Percentiles rank a stretch among this genome's conserved stretches.
Conservation (phyloP, 2,888 invertebrate genomes). For the Lissocephala sabroskyi region DNA sequence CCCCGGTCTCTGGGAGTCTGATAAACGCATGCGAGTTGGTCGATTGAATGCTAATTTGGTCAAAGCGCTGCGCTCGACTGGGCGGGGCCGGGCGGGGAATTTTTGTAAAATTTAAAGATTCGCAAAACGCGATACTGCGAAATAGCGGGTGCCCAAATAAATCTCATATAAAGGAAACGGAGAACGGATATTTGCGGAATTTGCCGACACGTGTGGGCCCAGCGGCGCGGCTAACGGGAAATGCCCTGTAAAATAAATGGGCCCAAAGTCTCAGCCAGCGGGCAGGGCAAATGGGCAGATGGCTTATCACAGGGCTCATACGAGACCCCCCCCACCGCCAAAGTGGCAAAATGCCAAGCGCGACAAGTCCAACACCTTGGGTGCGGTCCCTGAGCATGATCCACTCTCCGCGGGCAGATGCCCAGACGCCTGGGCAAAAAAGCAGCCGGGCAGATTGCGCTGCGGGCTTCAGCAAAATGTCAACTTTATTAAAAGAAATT, state of each 20-base stretch:
- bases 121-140: slow-evolving; percentile 50
- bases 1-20: too few relatives aligned
- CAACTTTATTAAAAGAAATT: slow-evolving; percentile 65
- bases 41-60: slow-evolving; percentile 61
- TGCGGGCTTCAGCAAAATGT: slow-evolving; percentile 38
- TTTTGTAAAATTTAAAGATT: slow-evolving; percentile 50
- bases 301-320: slow-evolving; percentile 9
- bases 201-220: slow-evolving; percentile 54
- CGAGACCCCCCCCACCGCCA: slow-evolving; percentile 6
- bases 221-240: slow-evolving; percentile 8
- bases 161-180: slow-evolving; percentile 56
- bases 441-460: slow-evolving; percentile 5
- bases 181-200: slow-evolving; percentile 59
- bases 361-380: slow-evolving; percentile 54
- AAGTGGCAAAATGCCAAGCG: slow-evolving; percentile 58
- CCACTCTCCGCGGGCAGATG: slow-evolving; percentile 37
- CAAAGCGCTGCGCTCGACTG: slow-evolving; percentile 45
- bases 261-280: slow-evolving; percentile 3
- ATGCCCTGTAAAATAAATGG: slow-evolving; percentile 35
- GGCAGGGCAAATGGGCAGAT: slow-evolving; percentile 32
- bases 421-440: slow-evolving; percentile 21
- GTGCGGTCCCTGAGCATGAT: slow-evolving; percentile 41
- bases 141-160: slow-evolving; percentile 33
- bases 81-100: slow-evolving; percentile 3
- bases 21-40: slow-evolving; percentile 32